A percentile compares a stretch with the other conserved stretches of the same genome.
Evolutionary conservation across 2,888 invertebrate genomes (phyloP).

Genomic region (Papilio gigon): DNA sequence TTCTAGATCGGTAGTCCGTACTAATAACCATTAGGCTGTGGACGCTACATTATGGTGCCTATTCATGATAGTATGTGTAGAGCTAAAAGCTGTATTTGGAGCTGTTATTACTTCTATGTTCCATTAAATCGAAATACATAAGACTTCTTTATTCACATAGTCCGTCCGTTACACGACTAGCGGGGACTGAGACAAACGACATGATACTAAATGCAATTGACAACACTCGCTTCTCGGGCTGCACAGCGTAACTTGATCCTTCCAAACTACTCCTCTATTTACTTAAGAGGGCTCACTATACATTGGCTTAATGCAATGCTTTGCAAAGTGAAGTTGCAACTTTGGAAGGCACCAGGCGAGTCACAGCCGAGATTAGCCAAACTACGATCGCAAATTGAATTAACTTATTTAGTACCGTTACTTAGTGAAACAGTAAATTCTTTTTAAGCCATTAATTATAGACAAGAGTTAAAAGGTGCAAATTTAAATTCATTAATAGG

Average conservation of each 20-base stretch:
- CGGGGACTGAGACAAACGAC: neutral
- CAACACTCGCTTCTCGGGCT: neutral
- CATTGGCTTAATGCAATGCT: neutral
- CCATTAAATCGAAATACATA: neutral
- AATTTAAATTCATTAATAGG: too few species aligned
- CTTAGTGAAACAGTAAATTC: too few species aligned
- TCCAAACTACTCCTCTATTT: neutral
- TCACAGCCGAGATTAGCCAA: neutral
- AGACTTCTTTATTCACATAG: neutral
- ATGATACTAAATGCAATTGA: neutral
- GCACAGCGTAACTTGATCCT: neutral
- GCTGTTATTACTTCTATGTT: too few species aligned
- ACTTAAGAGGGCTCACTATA: neutral
- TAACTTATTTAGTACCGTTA: neutral
- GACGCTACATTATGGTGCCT: too few species aligned
- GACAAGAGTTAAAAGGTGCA: too few species aligned
- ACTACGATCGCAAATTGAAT: conserved; percentile 6
- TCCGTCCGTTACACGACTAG: neutral
- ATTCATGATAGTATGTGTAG: too few species aligned
- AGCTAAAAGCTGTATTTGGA: too few species aligned
- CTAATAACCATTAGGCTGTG: too few species aligned
- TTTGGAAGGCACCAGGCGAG: neutral
- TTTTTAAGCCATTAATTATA: too few species aligned
- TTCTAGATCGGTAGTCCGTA: too few species aligned
- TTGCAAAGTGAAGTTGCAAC: neutral